These are phyloP conservation scores for Caenorhabditis parvicauda DNA, from an alignment of 2,888 invertebrate genomes.

Conservation along the genomic window DNA sequence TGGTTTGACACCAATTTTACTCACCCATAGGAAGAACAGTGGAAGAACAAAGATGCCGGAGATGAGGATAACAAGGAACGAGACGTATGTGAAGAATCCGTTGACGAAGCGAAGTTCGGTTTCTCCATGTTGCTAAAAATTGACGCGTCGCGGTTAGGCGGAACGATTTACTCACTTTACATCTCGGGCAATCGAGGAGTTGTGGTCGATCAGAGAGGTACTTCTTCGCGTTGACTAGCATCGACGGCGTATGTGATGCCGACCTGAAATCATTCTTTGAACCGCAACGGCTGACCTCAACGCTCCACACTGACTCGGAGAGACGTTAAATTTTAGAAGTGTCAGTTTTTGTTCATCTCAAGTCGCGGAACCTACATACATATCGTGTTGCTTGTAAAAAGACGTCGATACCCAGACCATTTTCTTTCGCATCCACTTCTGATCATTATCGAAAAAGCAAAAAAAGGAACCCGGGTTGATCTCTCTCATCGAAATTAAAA, in stretches of 20 bases:
- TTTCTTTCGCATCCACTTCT: too few species aligned
- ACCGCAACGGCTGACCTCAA: neutral
- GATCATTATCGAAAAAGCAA: too few species aligned
- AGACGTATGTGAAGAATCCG: slow-evolving; percentile 56
- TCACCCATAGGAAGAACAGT: slow-evolving; percentile 59
- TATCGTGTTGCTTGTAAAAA: too few species aligned
- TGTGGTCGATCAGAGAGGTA: slow-evolving; percentile 59
- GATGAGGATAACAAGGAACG: slow-evolving; percentile 57
- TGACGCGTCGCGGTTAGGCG: neutral
- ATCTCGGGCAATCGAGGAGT: slow-evolving; percentile 56
- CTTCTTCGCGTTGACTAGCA: slow-evolving; percentile 61
- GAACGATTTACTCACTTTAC: slow-evolving; percentile 40
- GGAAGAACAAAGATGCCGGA: slow-evolving; percentile 54
- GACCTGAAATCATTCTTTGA: slow-evolving; percentile 28
- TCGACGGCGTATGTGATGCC: slow-evolving; percentile 56
- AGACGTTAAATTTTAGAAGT: slow-evolving; percentile 4
- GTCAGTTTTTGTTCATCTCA: neutral
- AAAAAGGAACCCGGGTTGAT: too few species aligned
- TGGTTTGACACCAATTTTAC: neutral
- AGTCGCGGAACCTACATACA: too few species aligned
- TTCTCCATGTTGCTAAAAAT: slow-evolving; percentile 56
- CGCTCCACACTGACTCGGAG: neutral
- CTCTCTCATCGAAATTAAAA: too few species aligned
- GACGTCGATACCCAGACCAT: too few species aligned
- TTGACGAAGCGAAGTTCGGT: slow-evolving; percentile 57